Evolutionary conservation across 2,888 invertebrate species (phyloP), one percentile per base, ranked within the genome.

Genomic region (Polietes domitor): DNA sequence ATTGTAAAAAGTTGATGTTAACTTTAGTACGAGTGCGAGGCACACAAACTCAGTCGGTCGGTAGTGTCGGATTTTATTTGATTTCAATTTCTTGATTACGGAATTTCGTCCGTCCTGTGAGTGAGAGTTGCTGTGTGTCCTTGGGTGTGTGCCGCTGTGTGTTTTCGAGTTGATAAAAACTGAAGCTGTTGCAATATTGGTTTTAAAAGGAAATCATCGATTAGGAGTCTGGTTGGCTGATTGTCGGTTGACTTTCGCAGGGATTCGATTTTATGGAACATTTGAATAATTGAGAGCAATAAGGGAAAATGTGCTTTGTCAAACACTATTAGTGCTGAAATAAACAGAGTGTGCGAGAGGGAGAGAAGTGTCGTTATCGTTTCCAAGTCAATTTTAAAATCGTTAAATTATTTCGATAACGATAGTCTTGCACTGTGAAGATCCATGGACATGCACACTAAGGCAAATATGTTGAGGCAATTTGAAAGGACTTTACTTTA

Each of bases 31-130:
- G 15, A 55, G 21, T 5, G 28, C n/a, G 6, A 43, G 10, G 4
- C 41, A 21, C 68, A 68, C 68, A 32, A 0, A 68, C 68, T 43
- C 12, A 24, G 24, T 50, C 5, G 0, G 24, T 15, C 26, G 19
- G 19, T 65, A 53, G 24, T 55, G 65, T 76, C 32, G 17, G 19
- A 50, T 63, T 61, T 75, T 32, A 63, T 75, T 76, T 55, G 68
- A 83, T 80, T 80, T 71, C 41, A 77, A 63, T 47, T 28, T 12
- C 17, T 41, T 83, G 80, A 80, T 83, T 83, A 83, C 41, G 55
- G 21, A 5, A 50, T 21, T 47, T 26, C 50, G 26, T 53, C 10
- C 50, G 26, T 53, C 10, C 32, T 32, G 68, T 68, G 68, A 17
- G 32, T 63, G 47, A 47, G 47, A 9, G 7, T 55, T 5, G 53